Conservation (phyloP, 2,888 invertebrate genomes). For the Drosophila prostipennis region DNA sequence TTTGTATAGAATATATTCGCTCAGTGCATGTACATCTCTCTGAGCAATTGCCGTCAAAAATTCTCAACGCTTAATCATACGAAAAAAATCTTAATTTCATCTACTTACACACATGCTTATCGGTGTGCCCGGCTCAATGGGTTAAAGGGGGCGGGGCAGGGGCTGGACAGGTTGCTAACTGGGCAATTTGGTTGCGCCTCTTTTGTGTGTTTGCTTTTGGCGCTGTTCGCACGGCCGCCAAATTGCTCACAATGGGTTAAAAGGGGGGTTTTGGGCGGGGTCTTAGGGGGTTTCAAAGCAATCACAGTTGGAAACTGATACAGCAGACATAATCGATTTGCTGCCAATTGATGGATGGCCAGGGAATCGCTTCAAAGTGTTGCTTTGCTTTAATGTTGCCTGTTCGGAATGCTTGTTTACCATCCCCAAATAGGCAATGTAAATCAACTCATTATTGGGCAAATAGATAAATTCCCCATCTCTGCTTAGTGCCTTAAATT, state of each 20-base stretch:
- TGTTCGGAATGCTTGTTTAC: background rate
- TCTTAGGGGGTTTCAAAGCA: background rate
- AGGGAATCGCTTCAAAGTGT: conserved; percentile 17
- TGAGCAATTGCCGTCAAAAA: conserved; percentile 62
- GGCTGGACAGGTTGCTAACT: conserved; percentile 66
- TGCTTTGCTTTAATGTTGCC: conserved; percentile 1
- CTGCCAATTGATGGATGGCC: conserved; percentile 32
- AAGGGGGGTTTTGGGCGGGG: background rate
- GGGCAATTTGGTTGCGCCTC: conserved; percentile 73
- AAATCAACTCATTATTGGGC: conserved; percentile 9
- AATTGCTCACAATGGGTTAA: conserved; percentile 36
- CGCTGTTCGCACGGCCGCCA: conserved; percentile 64
- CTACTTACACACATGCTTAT: conserved; percentile 65
- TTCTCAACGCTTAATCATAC: conserved; percentile 74
- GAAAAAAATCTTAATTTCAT: conserved; percentile 68
- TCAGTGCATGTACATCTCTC: conserved; percentile 11
- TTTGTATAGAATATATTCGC: background rate
- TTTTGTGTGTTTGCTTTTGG: conserved; percentile 66
- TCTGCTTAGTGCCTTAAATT: no score
- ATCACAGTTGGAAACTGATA: conserved; percentile 36
- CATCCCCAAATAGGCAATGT: conserved; percentile 5
- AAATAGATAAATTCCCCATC: no score
- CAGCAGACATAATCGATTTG: conserved; percentile 42
- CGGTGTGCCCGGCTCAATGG: conserved; percentile 13
- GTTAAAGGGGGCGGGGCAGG: conserved; percentile 33